Base-by-base conservation (phyloP, 2,888 invertebrate species). In the Himalopsyche japonica region DNA sequence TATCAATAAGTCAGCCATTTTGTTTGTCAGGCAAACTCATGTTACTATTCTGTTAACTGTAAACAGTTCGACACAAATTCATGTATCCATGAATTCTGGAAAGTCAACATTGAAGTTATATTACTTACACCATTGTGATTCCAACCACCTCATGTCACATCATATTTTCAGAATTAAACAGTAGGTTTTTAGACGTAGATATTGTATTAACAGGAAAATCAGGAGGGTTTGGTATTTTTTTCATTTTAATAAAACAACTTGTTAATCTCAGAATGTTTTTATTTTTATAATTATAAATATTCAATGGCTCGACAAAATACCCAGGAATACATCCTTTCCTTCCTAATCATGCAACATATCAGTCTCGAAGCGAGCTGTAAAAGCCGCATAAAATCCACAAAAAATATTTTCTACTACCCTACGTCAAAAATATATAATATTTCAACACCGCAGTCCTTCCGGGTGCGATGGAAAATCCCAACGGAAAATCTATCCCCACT, bases 241-340 rank as follows among this genome's bases (percentile, higher is more conserved):
- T 15, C 2, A 43, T 15, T 43, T 15, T 79, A 84, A 82, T 82
- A 82, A 82, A 85, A 82, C 49, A 77, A 20, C 15, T 70, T 79
- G 76, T 80, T 76, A 84, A 86, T 86, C 83, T 86, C 83, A 86
- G 86, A 86, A 85, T 86, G 85, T 86, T 86, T 85, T 78, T 85
- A 82, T 84, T 84, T 83, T 81, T 48, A 84, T 86, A 70, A 82
- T 81, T 76, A 86, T 84, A 86, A 85, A 86, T 86, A 86, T 86
- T 84, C 86, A 86, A 85, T 86, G 86, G 86, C 83, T 86, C 84
- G 85, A 86, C 79, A 86, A 86, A 86, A 86, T 85, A 86, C 84
- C 86, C 85, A 85, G 84, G 81, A 85, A 85, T 85, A 86, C 86
- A 83, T 84, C 81, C 82, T 86, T 84, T 84, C 82, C 85, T 85